phyloP scores from a whole-genome alignment of 2,113 vertebrate genomes.

The Microcebus lehilahytsara region DNA sequence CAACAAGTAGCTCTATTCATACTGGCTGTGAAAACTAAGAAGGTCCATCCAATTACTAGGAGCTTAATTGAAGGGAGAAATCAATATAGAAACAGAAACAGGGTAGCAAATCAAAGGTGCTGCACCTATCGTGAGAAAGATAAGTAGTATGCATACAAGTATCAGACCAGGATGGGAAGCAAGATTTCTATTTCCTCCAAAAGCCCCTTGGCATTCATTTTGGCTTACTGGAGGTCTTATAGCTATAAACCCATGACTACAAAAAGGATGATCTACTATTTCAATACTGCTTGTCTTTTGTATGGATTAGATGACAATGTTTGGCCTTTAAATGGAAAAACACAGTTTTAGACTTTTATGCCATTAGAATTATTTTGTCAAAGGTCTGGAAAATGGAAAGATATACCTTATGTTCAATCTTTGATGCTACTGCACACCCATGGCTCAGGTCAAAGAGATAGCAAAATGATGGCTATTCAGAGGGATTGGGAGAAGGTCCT shows the following conservation, averaged over 20 bases:
- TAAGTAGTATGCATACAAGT: too few relatives aligned
- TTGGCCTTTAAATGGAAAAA: neutral
- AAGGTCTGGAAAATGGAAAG: neutral
- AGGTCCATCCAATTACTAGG: neutral
- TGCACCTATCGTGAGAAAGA: too few relatives aligned
- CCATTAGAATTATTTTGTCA: neutral
- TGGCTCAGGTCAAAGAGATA: neutral
- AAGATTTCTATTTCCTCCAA: neutral
- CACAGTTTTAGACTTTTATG: neutral
- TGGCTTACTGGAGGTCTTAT: neutral
- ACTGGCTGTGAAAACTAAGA: neutral
- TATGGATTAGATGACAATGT: neutral
- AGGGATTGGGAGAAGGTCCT: too few relatives aligned
- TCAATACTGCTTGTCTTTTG: neutral
- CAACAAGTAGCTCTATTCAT: neutral
- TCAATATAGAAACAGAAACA: neutral
- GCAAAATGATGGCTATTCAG: neutral
- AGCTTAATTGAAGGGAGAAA: neutral
- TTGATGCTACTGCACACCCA: neutral
- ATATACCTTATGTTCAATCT: neutral
- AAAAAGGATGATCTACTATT: neutral
- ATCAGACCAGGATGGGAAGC: too few relatives aligned
- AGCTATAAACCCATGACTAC: neutral
- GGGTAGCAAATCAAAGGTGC: neutral
- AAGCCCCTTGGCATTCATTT: neutral